These are phyloP conservation scores for Agrotis segetum DNA, from an alignment of 2,888 invertebrate genomes.

Conservation along the genomic window DNA sequence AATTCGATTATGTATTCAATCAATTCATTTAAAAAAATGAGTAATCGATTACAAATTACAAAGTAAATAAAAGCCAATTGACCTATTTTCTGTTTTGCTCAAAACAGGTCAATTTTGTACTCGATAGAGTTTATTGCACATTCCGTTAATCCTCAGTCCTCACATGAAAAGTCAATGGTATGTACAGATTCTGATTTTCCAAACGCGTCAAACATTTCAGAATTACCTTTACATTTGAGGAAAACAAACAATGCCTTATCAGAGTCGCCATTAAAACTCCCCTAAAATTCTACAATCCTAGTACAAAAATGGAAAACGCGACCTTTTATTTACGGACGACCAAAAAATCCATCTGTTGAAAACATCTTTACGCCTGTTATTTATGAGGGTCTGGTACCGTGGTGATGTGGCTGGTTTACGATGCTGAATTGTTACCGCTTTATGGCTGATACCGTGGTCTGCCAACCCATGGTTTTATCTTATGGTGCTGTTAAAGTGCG, in stretches of 20 bases:
- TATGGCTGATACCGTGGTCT: conserved; percentile 64
- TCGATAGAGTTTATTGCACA: conserved; percentile 32
- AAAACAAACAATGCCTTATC: conserved; percentile 8
- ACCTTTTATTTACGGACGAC: conserved; percentile 49
- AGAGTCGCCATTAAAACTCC: conserved; percentile 20
- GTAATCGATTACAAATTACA: conserved; percentile 7
- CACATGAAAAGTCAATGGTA: background rate
- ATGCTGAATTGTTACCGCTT: conserved; percentile 74
- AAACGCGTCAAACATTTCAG: conserved; percentile 18
- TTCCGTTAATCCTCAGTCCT: conserved; percentile 18
- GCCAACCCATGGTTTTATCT: conserved; percentile 61
- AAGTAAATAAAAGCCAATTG: conserved; percentile 34
- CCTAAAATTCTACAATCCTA: conserved; percentile 29
- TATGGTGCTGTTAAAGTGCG: conserved; percentile 62
- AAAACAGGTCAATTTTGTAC: conserved; percentile 27
- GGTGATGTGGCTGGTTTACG: conserved; percentile 75
- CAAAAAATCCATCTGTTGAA: conserved; percentile 65
- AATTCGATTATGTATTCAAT: conserved; percentile 22
- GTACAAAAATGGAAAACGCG: conserved; percentile 47
- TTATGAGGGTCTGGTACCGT: conserved; percentile 65
- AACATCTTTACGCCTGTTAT: conserved; percentile 72
- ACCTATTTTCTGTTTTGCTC: conserved; percentile 24
- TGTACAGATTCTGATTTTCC: background rate
- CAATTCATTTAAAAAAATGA: conserved; percentile 27
- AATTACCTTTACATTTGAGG: background rate